phyloP scores from a whole-genome alignment of 1,140 invertebrate species.

The Caerostris extrusa region DNA sequence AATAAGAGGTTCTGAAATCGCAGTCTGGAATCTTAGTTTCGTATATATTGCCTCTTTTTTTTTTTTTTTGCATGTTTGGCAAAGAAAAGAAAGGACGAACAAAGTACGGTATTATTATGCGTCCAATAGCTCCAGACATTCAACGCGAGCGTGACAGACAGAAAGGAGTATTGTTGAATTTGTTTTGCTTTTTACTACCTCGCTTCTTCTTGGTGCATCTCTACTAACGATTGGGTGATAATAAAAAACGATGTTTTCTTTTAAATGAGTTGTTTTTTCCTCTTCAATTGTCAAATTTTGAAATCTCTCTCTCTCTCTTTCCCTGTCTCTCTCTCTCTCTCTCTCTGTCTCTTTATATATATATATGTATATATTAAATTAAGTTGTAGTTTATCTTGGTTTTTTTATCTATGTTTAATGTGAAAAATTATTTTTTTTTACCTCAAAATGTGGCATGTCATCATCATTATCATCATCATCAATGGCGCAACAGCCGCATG shows the following conservation, averaged over 20 bases:
- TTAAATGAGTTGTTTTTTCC: background rate
- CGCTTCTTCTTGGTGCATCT: background rate
- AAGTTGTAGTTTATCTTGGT: too few relatives aligned
- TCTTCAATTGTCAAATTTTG: too few relatives aligned
- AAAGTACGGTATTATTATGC: slow-evolving; percentile 44
- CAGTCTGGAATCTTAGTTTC: slow-evolving; percentile 2
- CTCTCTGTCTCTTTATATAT: too few relatives aligned
- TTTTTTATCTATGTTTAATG: too few relatives aligned
- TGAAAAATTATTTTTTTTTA: too few relatives aligned
- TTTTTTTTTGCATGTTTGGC: slow-evolving; percentile 9
- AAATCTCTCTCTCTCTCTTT: too few relatives aligned
- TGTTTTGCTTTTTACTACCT: background rate
- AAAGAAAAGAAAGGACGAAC: background rate
- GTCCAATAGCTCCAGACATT: background rate
- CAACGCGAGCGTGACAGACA: background rate
- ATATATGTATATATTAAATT: too few relatives aligned
- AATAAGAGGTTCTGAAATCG: slow-evolving; percentile 24
- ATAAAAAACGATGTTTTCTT: background rate
- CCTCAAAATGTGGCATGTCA: too few relatives aligned
- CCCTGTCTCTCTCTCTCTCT: too few relatives aligned
- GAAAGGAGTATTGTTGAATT: background rate
- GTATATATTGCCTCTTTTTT: background rate
- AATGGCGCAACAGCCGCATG: too few relatives aligned
- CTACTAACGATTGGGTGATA: background rate
- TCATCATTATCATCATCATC: too few relatives aligned